These are phyloP conservation scores for Folsomia candida DNA, from an alignment of 2,888 invertebrate genomes.

Conservation along the genomic window DNA sequence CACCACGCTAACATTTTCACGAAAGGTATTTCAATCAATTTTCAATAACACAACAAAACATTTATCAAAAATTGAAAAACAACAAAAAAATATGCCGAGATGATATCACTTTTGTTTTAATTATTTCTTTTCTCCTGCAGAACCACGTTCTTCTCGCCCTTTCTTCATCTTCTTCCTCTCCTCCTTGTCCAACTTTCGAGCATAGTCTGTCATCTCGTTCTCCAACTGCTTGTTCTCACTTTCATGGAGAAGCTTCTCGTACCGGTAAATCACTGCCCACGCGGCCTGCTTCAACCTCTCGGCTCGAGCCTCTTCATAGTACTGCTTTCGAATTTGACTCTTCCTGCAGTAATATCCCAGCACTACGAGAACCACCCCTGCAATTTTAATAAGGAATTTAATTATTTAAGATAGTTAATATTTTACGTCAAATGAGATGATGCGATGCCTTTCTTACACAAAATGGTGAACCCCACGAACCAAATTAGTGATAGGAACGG, in stretches of 20 bases:
- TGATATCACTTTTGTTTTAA: too few relatives aligned
- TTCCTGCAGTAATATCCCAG: slow-evolving; percentile 34
- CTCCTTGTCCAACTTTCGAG: too few relatives aligned
- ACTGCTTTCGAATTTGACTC: slow-evolving; percentile 15
- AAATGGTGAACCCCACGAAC: slow-evolving; percentile 17
- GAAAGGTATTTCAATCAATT: too few relatives aligned
- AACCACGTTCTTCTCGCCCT: too few relatives aligned
- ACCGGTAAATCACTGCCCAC: slow-evolving; percentile 39
- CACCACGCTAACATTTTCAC: too few relatives aligned
- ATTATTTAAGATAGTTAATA: background rate
- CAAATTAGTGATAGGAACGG: slow-evolving; percentile 18
- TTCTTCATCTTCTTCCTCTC: too few relatives aligned
- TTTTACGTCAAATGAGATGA: too few relatives aligned
- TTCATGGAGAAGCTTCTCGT: slow-evolving; percentile 41
- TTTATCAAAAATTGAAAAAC: too few relatives aligned
- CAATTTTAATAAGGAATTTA: background rate
- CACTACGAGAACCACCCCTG: slow-evolving; percentile 29
- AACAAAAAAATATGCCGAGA: too few relatives aligned
- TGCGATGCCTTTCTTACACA: too few relatives aligned
- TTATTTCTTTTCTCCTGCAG: too few relatives aligned
- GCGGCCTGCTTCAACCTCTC: slow-evolving; percentile 37
- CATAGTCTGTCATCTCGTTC: slow-evolving; percentile 15
- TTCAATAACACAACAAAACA: too few relatives aligned
- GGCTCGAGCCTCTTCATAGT: slow-evolving; percentile 24
- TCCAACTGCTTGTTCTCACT: slow-evolving; percentile 24